phyloP scores from a whole-genome alignment of 2,888 invertebrate species.

The Congeria kusceri region DNA sequence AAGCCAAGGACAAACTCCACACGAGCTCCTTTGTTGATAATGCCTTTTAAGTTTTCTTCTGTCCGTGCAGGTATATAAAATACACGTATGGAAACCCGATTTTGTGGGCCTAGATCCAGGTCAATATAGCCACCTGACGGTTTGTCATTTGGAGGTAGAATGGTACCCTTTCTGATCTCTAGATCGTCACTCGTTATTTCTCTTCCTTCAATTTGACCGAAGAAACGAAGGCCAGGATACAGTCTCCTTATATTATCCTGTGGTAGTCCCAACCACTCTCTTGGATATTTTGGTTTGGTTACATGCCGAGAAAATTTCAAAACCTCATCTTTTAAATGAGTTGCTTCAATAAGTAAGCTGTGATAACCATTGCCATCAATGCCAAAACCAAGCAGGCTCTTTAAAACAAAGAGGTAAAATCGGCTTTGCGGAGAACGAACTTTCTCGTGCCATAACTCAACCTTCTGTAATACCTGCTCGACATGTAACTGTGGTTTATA shows the following conservation, averaged over 20 bases:
- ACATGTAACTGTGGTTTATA: conserved; percentile 27
- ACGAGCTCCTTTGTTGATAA: conserved; percentile 25
- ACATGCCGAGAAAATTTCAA: conserved; percentile 43
- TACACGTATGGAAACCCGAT: conserved; percentile 29
- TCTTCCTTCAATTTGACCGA: conserved; percentile 37
- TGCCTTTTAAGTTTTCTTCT: conserved; percentile 29
- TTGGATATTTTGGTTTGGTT: conserved; percentile 50
- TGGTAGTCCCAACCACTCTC: conserved; percentile 60
- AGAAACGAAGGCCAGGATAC: conserved; percentile 49
- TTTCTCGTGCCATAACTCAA: conserved; percentile 53
- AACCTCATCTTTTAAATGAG: conserved; percentile 49
- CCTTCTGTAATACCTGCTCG: conserved; percentile 47
- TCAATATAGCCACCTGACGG: conserved; percentile 43
- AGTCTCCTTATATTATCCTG: conserved; percentile 46
- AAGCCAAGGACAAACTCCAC: conserved; percentile 59
- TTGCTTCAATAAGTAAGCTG: conserved; percentile 44
- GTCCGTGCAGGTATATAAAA: conserved; percentile 54
- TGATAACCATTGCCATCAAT: conserved; percentile 12
- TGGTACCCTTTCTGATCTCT: conserved; percentile 27
- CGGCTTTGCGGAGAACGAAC: conserved; percentile 46
- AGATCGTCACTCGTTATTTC: conserved; percentile 11
- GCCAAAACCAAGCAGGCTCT: conserved; percentile 61
- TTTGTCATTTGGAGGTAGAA: conserved; percentile 29
- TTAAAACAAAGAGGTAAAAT: conserved; percentile 61
- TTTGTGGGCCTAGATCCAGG: conserved; percentile 46